Percentiles rank a stretch among this genome's conserved stretches.
phyloP scores from a whole-genome alignment of 35 echinoderm and acorn worm species.

The Lytechinus variegatus region DNA sequence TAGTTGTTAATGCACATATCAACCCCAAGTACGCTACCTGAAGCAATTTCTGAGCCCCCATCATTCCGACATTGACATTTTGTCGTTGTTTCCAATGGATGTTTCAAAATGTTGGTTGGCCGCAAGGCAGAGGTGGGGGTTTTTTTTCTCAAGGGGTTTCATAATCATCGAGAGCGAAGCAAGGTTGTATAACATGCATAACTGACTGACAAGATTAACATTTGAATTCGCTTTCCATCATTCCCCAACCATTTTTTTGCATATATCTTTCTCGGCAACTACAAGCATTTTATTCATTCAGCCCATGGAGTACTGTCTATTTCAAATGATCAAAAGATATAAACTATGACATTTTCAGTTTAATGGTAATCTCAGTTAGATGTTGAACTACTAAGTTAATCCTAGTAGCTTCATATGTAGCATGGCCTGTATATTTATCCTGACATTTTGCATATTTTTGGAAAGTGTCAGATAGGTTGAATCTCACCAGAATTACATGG shows the following conservation, averaged over 20 bases:
- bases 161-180: not conserved
- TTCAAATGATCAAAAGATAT: not conserved
- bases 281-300: not conserved
- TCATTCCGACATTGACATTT: not conserved
- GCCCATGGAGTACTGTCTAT: not conserved
- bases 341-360: not conserved
- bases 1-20: not conserved
- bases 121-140: not conserved
- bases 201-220: not conserved
- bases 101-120: not conserved
- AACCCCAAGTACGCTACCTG: not conserved
- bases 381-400: not conserved
- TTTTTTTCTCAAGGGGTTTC: not conserved
- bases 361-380: not conserved
- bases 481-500: not conserved
- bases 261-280: not conserved
- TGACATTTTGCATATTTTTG: not conserved
- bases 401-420: not conserved
- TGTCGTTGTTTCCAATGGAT: not conserved
- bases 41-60: not conserved
- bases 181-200: not conserved
- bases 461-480: not conserved
- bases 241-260: not conserved
- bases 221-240: not conserved
- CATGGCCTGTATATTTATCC: not conserved